Conservation (phyloP, 1,140 invertebrate genomes). For the Bombus impatiens region DNA sequence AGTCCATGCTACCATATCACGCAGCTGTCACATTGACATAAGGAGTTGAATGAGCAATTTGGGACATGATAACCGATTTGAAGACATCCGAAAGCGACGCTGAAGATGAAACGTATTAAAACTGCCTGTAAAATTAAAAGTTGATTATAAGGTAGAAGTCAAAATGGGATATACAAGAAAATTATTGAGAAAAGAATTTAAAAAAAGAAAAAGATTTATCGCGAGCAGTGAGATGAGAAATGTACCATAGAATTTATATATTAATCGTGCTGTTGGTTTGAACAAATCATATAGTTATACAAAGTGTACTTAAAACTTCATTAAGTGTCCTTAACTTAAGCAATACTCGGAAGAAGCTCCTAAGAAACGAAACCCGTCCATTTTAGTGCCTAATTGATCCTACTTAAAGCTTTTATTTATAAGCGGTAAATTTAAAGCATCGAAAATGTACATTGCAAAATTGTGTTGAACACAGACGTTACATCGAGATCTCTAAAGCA, state of each 20-base stretch:
- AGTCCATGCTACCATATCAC: constrained; percentile 65
- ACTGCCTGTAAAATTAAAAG: background rate
- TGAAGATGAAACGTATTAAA: constrained; percentile 16
- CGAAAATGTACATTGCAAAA: constrained; percentile 36
- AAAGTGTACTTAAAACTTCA: constrained; percentile 77
- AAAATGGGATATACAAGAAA: background rate
- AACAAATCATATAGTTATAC: constrained; percentile 31
- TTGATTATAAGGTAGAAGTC: too few relatives aligned
- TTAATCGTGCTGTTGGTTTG: constrained; percentile 1
- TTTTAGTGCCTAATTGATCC: constrained; percentile 77
- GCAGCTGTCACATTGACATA: constrained; percentile 9
- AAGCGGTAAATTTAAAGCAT: constrained; percentile 53
- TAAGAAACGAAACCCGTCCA: constrained; percentile 75
- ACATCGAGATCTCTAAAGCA: constrained; percentile 64
- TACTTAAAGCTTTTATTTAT: constrained; percentile 65
- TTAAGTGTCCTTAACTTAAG: constrained; percentile 72
- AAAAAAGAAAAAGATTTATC: constrained; percentile 4
- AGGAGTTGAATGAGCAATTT: background rate
- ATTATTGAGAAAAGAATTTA: background rate
- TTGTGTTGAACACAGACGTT: background rate
- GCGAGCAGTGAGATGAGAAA: background rate
- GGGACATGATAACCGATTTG: background rate
- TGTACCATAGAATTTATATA: constrained; percentile 1
- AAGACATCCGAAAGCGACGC: background rate
- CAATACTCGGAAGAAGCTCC: constrained; percentile 62